Evolutionary conservation across 2,113 vertebrate species (phyloP).

Genomic region (human): DNA sequence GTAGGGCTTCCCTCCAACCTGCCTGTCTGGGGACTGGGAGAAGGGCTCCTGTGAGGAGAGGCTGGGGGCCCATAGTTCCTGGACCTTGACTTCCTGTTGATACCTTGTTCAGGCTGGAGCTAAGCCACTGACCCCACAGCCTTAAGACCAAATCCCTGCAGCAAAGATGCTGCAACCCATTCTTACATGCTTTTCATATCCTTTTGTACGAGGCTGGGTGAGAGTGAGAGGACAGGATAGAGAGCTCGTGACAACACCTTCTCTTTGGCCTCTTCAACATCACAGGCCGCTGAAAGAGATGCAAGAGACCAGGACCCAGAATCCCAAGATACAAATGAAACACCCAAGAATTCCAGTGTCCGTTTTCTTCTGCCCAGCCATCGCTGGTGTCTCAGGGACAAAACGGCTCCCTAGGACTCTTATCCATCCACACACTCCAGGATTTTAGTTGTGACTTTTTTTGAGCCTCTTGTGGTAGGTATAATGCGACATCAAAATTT

Average conservation of each 20-base stretch:
- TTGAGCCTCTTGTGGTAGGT: background rate
- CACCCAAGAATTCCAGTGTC: background rate
- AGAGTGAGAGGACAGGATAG: background rate
- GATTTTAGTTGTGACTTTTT: background rate
- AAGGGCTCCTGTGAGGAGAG: background rate
- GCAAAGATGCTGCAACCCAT: background rate
- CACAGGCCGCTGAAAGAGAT: background rate
- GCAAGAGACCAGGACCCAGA: background rate
- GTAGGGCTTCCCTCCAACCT: background rate
- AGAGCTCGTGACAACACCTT: background rate
- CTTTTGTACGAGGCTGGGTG: background rate
- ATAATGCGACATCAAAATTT: background rate
- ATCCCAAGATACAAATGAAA: background rate
- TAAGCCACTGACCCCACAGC: background rate
- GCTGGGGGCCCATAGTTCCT: accelerated
- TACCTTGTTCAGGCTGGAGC: background rate
- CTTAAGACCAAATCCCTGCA: background rate
- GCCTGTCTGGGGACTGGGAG: background rate
- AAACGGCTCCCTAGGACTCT: background rate
- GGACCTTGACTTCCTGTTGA: background rate
- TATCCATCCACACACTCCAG: background rate
- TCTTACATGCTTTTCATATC: background rate
- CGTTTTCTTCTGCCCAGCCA: background rate
- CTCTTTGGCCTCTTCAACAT: background rate
- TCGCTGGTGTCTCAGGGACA: accelerated